Evolutionary conservation across 2,888 invertebrate genomes (phyloP).

Genomic region (Brenthis hecate): DNA sequence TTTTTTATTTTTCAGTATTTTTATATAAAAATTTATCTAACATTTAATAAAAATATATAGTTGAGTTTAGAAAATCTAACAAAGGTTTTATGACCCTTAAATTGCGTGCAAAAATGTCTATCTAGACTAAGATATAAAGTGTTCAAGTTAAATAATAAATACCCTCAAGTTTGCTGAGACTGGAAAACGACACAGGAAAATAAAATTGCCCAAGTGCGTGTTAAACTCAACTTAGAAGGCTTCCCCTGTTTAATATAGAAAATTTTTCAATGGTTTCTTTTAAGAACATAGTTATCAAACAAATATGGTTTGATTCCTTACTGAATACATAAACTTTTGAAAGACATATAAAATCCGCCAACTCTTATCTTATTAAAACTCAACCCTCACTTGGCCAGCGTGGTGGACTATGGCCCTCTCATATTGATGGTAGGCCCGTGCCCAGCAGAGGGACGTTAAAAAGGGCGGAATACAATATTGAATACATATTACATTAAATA

Average conservation of each 20-base stretch:
- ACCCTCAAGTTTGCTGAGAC: background rate
- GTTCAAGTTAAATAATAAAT: constrained; percentile 29
- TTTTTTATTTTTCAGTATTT: too few relatives aligned
- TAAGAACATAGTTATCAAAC: background rate
- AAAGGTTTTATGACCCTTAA: constrained; percentile 8
- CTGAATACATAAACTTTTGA: background rate
- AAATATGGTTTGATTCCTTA: constrained; percentile 4
- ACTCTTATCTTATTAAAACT: too few relatives aligned
- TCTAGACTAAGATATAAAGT: constrained; percentile 1
- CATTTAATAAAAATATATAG: too few relatives aligned
- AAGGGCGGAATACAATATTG: too few relatives aligned
- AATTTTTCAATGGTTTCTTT: constrained; percentile 20
- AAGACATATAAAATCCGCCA: too few relatives aligned
- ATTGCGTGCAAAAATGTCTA: constrained; percentile 17
- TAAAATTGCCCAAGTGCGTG: constrained; percentile 28
- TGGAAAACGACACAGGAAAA: constrained; percentile 15
- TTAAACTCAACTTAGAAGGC: constrained; percentile 23
- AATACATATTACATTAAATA: too few relatives aligned
- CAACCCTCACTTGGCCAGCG: too few relatives aligned
- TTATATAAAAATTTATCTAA: too few relatives aligned
- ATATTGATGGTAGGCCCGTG: too few relatives aligned
- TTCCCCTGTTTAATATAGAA: constrained; percentile 17
- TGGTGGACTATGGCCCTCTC: too few relatives aligned
- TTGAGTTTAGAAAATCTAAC: background rate
- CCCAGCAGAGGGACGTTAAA: too few relatives aligned